phyloP scores from a whole-genome alignment of 2,888 invertebrate genomes.

The Idaea dimidiata region DNA sequence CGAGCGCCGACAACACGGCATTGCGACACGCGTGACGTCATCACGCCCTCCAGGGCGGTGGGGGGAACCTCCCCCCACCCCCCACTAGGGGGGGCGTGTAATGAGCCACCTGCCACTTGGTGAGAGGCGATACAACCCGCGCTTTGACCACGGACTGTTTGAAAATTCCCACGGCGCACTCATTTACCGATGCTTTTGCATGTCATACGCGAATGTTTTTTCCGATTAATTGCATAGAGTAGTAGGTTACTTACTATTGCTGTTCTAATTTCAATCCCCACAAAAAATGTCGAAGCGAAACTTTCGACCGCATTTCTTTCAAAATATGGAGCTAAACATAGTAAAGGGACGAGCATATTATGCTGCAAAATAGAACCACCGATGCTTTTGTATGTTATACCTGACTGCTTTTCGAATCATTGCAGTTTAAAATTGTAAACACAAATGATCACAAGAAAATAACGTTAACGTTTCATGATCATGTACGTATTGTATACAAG shows the following conservation, averaged over 20 bases:
- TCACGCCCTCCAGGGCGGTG: conserved; percentile 14
- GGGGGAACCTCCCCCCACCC: conserved; percentile 15
- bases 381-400: too few species aligned
- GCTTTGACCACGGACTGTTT: conserved; percentile 43
- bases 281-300: background rate
- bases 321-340: conserved; percentile 9
- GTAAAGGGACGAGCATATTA: background rate
- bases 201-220: conserved; percentile 29
- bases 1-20: conserved; percentile 43
- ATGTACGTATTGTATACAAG: too few species aligned
- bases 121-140: conserved; percentile 27
- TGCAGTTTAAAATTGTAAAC: too few species aligned
- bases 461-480: too few species aligned
- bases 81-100: conserved; percentile 28
- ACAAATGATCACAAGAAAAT: too few species aligned
- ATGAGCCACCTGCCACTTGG: conserved; percentile 34
- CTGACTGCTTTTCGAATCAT: too few species aligned
- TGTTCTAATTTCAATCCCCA: background rate
- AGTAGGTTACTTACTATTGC: background rate
- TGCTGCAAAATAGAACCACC: background rate
- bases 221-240: conserved; percentile 9
- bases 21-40: conserved; percentile 65
- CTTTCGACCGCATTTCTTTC: background rate
- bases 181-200: conserved; percentile 17
- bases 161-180: conserved; percentile 24